phyloP scores from a whole-genome alignment of 1,140 invertebrate species.

The Potamilus streckersoni region DNA sequence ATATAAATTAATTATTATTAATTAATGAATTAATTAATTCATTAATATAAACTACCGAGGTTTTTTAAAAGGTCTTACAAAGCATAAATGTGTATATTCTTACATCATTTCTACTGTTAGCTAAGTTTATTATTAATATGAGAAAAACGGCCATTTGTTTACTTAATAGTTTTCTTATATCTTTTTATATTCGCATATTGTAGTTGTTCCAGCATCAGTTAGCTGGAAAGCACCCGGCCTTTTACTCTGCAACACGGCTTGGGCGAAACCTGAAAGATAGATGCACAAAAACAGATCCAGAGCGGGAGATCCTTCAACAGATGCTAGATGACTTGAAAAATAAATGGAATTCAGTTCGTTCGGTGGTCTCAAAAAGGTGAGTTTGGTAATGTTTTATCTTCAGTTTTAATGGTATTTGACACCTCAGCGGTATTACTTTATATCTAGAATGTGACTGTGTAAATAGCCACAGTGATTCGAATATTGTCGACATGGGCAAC shows the following conservation, averaged over 20 bases:
- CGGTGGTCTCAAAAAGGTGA: slow-evolving; percentile 88
- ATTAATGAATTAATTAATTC: too few species aligned
- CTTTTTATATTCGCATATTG: slow-evolving; percentile 18
- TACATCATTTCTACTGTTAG: background rate
- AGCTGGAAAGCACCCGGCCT: slow-evolving; percentile 87
- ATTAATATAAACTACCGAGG: too few species aligned
- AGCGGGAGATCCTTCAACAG: slow-evolving; percentile 77
- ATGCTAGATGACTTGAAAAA: slow-evolving; percentile 92
- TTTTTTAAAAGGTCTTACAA: too few species aligned
- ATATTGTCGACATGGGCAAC: too few species aligned
- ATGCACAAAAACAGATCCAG: slow-evolving; percentile 92
- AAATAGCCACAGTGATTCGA: too few species aligned
- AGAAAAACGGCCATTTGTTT: background rate
- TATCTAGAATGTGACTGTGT: too few species aligned
- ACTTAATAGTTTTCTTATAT: background rate
- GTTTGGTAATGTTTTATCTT: slow-evolving; percentile 9
- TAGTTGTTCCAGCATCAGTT: slow-evolving; percentile 92
- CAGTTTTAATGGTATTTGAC: background rate
- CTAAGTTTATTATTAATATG: background rate
- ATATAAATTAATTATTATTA: too few species aligned
- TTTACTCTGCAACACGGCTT: slow-evolving; percentile 91
- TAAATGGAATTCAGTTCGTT: slow-evolving; percentile 94
- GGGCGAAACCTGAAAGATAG: slow-evolving; percentile 95
- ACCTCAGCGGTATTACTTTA: too few species aligned
- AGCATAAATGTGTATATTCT: background rate